Conservation (phyloP, 2,797 vertebrate species). For the Melanotaenia pygmaea region DNA sequence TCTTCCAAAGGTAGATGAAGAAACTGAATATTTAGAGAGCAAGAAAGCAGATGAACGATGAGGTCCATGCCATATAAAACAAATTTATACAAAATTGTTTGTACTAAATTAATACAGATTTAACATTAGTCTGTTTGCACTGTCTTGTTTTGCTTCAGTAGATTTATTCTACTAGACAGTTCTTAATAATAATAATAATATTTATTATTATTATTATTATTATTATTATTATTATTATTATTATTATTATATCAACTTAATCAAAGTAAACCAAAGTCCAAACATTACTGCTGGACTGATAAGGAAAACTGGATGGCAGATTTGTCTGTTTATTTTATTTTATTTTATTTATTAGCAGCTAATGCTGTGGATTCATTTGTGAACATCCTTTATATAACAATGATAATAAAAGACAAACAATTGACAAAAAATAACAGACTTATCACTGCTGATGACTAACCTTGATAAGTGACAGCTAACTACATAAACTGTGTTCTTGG, state of each 20-base stretch:
- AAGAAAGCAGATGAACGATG: not conserved
- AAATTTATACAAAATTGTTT: no score
- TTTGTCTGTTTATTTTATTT: not conserved
- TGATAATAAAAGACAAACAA: not conserved
- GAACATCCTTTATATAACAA: not conserved
- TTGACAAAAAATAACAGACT: not conserved
- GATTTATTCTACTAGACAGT: not conserved
- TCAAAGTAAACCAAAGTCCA: conserved; percentile 4
- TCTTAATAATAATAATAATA: not conserved
- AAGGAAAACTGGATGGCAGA: not conserved
- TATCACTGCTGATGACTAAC: conserved; percentile 26
- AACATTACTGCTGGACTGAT: not conserved
- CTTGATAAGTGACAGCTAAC: conserved; percentile 21
- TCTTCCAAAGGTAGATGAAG: not conserved
- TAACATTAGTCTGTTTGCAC: no score
- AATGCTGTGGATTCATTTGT: not conserved
- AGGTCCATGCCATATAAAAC: not conserved
- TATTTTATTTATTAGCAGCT: not conserved
- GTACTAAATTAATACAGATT: no score
- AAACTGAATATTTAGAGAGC: not conserved
- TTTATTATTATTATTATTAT: no score
- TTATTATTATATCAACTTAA: not conserved
- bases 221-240: no score
- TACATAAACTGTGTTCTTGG: conserved; percentile 9
- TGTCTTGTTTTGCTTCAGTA: not conserved